Conservation (phyloP, 2,113 vertebrate species). For the Gnathonemus longibarbis region DNA sequence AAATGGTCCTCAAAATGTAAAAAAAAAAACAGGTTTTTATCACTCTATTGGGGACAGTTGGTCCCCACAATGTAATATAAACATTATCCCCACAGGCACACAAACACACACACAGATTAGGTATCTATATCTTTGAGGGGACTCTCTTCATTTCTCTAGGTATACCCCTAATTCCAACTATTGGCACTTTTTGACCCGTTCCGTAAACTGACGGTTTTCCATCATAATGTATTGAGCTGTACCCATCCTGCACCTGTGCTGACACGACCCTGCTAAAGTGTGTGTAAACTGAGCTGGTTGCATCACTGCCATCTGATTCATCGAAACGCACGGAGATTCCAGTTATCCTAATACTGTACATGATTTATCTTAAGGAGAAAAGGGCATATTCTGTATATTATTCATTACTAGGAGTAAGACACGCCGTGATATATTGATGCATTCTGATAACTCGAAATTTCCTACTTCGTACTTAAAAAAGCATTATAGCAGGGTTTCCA, state of each 20-base stretch:
- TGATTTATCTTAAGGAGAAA: not conserved
- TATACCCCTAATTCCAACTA: too few species aligned
- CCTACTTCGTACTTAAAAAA: not conserved
- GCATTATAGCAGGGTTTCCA: not conserved
- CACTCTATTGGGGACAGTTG: too few species aligned
- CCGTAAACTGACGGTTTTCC: not conserved
- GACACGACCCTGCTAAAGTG: not conserved
- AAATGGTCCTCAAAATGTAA: too few species aligned
- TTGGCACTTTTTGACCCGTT: not conserved
- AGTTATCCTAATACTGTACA: not conserved
- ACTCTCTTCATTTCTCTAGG: not conserved
- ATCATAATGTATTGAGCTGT: not conserved
- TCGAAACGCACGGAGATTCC: not conserved
- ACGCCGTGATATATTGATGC: not conserved
- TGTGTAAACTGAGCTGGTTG: not conserved
- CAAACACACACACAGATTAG: too few species aligned
- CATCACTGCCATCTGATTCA: not conserved
- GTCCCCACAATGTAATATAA: too few species aligned
- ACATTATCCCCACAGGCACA: too few species aligned
- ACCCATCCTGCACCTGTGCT: not conserved
- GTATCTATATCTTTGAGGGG: not conserved
- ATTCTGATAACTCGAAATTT: too few species aligned
- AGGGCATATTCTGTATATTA: not conserved
- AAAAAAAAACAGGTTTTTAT: too few species aligned
- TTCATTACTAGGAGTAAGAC: not conserved